Evolutionary conservation across 2,113 vertebrate genomes (phyloP).

Genomic region (Phalacrocorax pelagicus): DNA sequence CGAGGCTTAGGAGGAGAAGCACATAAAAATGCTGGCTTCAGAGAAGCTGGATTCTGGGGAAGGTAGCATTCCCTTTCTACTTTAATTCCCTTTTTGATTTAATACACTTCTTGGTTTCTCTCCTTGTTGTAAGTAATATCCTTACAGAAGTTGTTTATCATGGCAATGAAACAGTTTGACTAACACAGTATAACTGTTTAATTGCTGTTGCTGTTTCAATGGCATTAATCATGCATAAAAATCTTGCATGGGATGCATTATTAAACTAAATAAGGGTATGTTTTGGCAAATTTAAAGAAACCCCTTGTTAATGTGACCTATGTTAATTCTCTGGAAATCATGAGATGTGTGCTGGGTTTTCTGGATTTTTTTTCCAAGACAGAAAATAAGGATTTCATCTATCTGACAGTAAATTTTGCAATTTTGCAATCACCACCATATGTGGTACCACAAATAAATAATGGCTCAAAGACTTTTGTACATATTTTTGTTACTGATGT

Average conservation of each 20-base stretch:
- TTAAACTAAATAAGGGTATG: neutral
- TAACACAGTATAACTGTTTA: neutral
- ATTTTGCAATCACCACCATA: neutral
- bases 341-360: neutral
- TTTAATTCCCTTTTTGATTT: neutral
- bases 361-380: neutral
- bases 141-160: neutral
- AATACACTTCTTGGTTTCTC: neutral
- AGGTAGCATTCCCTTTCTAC: neutral
- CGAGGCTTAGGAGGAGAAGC: neutral
- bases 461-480: neutral
- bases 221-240: neutral
- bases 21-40: neutral
- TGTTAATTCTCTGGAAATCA: neutral
- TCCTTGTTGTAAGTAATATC: neutral
- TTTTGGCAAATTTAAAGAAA: neutral
- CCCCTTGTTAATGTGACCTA: neutral
- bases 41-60: neutral
- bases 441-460: neutral
- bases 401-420: neutral
- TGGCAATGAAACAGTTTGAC: neutral
- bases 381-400: neutral
- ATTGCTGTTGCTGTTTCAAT: neutral
- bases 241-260: neutral
- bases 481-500: neutral